These are phyloP conservation scores for Sycobia sp. DNA, from an alignment of 1,140 invertebrate species.

Conservation along the genomic window DNA sequence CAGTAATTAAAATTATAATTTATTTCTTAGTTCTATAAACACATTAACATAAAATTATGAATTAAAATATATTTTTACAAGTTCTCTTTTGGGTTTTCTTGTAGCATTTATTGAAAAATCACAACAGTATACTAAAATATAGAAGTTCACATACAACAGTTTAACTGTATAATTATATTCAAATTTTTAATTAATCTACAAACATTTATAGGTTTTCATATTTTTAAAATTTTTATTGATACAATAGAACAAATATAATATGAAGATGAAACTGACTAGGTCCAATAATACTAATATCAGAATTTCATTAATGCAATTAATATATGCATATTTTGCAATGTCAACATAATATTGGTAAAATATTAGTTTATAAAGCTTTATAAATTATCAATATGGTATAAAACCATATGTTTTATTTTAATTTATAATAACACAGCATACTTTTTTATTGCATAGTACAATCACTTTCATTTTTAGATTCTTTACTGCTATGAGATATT, in stretches of 20 bases:
- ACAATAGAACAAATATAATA: constrained; percentile 17
- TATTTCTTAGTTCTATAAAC: too few species aligned
- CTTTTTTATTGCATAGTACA: constrained; percentile 64
- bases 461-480: constrained; percentile 71
- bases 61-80: too few species aligned
- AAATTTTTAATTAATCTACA: too few species aligned
- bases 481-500: constrained; percentile 66
- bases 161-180: too few species aligned
- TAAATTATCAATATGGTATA: neutral
- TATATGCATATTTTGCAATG: constrained; percentile 12
- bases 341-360: constrained; percentile 19
- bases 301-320: constrained; percentile 16
- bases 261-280: constrained; percentile 33
- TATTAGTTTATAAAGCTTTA: neutral
- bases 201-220: too few species aligned
- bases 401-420: constrained; percentile 1
- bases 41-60: too few species aligned
- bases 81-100: too few species aligned
- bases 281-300: constrained; percentile 31
- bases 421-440: neutral
- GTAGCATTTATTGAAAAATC: too few species aligned
- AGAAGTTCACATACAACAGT: too few species aligned
- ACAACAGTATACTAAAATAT: too few species aligned
- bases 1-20: too few species aligned
- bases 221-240: neutral